Conservation (phyloP, 2,888 invertebrate species). For the Zeuzera pyrina region DNA sequence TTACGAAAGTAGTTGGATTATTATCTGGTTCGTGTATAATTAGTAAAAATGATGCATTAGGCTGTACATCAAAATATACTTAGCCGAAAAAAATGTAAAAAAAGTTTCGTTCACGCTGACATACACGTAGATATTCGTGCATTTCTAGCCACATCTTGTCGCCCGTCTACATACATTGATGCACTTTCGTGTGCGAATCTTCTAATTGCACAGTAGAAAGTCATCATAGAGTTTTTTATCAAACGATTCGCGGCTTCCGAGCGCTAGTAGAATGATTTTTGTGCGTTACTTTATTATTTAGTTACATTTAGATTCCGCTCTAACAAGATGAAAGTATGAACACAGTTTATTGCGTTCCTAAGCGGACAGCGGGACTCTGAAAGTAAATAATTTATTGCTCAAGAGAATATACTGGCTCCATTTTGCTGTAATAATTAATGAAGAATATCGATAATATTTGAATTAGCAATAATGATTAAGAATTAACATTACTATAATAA, state of each 20-base stretch:
- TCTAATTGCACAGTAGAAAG: constrained; percentile 65
- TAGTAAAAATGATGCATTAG: too few species aligned
- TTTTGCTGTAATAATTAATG: too few species aligned
- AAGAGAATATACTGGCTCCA: too few species aligned
- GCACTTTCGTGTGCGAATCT: constrained; percentile 67
- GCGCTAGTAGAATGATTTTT: constrained; percentile 43
- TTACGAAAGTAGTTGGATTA: too few species aligned
- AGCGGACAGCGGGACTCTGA: too few species aligned
- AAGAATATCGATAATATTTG: too few species aligned
- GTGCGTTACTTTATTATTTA: constrained; percentile 41
- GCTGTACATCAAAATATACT: too few species aligned
- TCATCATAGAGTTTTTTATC: constrained; percentile 40
- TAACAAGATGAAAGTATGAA: constrained; percentile 65
- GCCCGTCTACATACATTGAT: constrained; percentile 28
- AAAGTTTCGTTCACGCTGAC: neutral
- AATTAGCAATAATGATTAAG: too few species aligned
- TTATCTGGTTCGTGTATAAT: too few species aligned
- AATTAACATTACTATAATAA: too few species aligned
- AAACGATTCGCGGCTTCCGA: constrained; percentile 34
- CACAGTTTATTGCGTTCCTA: constrained; percentile 50
- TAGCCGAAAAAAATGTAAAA: neutral
- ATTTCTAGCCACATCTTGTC: constrained; percentile 18
- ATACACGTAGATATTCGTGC: constrained; percentile 24
- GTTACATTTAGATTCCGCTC: constrained; percentile 41
- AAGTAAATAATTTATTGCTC: too few species aligned